Percentiles rank a stretch among this genome's conserved stretches.
Evolutionary conservation across 2,113 vertebrate species (phyloP).

Genomic region (Lepus europaeus): DNA sequence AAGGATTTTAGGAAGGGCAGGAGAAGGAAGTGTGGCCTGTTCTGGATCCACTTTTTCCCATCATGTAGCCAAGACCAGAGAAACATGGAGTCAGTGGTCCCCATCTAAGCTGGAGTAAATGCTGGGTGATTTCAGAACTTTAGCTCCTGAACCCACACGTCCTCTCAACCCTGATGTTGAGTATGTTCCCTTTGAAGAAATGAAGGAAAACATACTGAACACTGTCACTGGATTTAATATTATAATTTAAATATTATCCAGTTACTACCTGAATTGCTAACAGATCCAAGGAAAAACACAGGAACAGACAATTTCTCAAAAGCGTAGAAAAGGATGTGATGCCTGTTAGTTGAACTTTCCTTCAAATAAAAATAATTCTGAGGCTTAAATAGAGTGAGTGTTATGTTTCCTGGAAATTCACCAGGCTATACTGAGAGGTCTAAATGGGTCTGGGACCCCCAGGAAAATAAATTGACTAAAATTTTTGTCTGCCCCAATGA

Average conservation of each 20-base stretch:
- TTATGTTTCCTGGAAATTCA: slow-evolving; percentile 97
- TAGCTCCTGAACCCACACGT: slow-evolving; percentile 95
- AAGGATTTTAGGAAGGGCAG: not conserved
- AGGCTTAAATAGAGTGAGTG: slow-evolving; percentile 97
- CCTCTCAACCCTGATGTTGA: slow-evolving; percentile 97
- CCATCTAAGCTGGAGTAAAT: slow-evolving; percentile 99
- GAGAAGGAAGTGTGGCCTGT: not conserved
- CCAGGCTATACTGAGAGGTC: slow-evolving; percentile 96
- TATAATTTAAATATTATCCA: no score
- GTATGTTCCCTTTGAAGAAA: slow-evolving; percentile 98
- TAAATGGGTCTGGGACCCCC: slow-evolving; percentile 98
- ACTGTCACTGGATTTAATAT: slow-evolving; percentile 96
- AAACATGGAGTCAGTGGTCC: slow-evolving; percentile 94
- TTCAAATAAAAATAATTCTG: slow-evolving; percentile 93
- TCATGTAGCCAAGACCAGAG: no score
- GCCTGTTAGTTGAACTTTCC: no score
- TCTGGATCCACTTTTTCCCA: no score
- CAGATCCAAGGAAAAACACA: no score
- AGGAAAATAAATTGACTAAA: slow-evolving; percentile 96
- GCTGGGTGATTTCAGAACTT: slow-evolving; percentile 98
- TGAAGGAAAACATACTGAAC: slow-evolving; percentile 99
- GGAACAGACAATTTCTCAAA: no score
- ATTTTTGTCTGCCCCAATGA: slow-evolving; percentile 93
- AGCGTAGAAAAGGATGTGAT: no score
- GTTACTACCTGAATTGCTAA: no score